A percentile compares a stretch with the other conserved stretches of the same genome.
phyloP scores from a whole-genome alignment of 64 coral and sea anemone genomes.

The Porites lutea region DNA sequence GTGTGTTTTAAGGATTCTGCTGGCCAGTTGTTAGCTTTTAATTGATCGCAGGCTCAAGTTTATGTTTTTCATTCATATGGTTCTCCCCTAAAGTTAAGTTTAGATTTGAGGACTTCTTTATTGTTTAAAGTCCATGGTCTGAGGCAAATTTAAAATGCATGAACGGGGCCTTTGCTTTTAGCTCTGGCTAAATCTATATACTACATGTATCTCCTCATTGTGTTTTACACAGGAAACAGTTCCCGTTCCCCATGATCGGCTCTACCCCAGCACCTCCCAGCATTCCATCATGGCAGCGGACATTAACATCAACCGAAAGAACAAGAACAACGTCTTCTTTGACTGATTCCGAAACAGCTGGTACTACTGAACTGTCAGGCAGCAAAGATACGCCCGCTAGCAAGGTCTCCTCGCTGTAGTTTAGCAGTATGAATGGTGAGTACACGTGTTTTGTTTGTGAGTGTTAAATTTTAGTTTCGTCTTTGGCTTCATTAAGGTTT shows the following conservation, averaged over 20 bases:
- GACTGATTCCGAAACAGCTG: slow-evolving; percentile 18
- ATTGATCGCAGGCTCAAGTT: no score
- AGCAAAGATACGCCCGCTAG: not conserved
- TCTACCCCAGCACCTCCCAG: slow-evolving; percentile 67
- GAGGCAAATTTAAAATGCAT: no score
- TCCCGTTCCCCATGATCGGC: slow-evolving; percentile 73
- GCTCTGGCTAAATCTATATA: no score
- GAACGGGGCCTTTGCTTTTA: no score
- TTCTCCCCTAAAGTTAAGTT: no score
- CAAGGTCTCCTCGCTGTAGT: slow-evolving; percentile 15
- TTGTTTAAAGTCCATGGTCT: no score
- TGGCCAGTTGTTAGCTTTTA: no score
- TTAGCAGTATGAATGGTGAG: slow-evolving; percentile 43
- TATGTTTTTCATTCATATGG: no score
- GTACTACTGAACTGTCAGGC: not conserved
- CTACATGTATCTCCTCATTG: not conserved
- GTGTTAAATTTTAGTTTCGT: no score
- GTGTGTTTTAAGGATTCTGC: no score
- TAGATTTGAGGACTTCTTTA: no score
- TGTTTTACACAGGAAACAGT: slow-evolving; percentile 69
- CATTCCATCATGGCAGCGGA: slow-evolving; percentile 87
- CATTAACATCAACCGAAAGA: slow-evolving; percentile 22
- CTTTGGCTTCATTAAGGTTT: no score
- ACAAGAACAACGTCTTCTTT: slow-evolving; percentile 35
- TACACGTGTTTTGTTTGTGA: not conserved